Evolutionary conservation across 2,113 vertebrate species (phyloP), one percentile per base, ranked within the genome.

Genomic region (Mus pahari): DNA sequence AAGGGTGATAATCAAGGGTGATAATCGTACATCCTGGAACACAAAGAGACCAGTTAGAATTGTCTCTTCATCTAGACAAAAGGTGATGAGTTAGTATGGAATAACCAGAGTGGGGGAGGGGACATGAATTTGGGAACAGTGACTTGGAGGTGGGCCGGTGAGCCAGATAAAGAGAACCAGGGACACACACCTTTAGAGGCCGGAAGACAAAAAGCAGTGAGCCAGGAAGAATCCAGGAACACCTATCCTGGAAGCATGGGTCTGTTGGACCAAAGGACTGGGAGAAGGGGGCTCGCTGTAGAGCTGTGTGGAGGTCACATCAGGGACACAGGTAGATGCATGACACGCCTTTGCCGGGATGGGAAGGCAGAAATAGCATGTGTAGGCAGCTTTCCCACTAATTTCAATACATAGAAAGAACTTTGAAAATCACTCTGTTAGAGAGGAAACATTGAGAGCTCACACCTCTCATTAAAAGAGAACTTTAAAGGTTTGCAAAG

Each of bases 271-370:
- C 36, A 7, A 78, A 20, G 3, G 66, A 73, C 6, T 50, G 19
- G 11, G n/a, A 28, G 16, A 13, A 3, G 2, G 28, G 2, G 12
- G 20, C 7, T 53, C 1, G 0, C 0, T 11, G 53, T 77, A 11
- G 13, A 39, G n/a, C 64, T 64, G 62, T 58, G 0, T n/a, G 39
- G 78, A 17, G 2, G 62, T 89, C 94, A 60, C 75, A 1, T 1
- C 0, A 0, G 20, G 26, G 79, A 75, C 45, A 64, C 1, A 74
- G 66, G 22, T 0, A 74, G 50, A 33, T 0, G 10, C 5, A 8
- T 0, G 1, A 0, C 20, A 1, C 20, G 10, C 50, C 68, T 60
- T 9, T 17, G 55, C 7, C 19, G n/a, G 50, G 31, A 42, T 48
- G 19, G 53, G 42, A 36, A 70, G 8, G 33, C 50, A 33, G 81